Conservation (phyloP, 2,888 invertebrate species). For the Plagiodera versicolora region DNA sequence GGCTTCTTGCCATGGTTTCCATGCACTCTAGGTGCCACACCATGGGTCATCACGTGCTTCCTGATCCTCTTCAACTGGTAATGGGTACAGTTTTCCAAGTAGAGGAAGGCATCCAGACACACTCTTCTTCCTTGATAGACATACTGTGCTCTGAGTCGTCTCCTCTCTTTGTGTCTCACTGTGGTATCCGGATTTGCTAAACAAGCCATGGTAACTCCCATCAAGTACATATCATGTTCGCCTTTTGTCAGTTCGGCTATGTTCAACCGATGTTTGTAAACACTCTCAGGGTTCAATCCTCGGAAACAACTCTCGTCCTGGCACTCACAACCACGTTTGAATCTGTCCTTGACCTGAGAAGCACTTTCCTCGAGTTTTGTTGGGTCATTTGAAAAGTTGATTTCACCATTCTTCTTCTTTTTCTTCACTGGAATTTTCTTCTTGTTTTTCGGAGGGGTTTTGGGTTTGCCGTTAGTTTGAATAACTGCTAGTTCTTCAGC, state of each 20-base stretch:
- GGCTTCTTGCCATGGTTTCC: conserved; percentile 81
- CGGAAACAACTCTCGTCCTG: conserved; percentile 75
- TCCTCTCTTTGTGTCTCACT: conserved; percentile 70
- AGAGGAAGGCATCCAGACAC: conserved; percentile 76
- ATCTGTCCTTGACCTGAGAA: conserved; percentile 67
- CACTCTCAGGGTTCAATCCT: conserved; percentile 73
- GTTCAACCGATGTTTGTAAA: conserved; percentile 74
- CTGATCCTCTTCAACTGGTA: conserved; percentile 77
- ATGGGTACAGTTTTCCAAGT: conserved; percentile 78
- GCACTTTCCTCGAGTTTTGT: conserved; percentile 73
- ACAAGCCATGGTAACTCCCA: conserved; percentile 84
- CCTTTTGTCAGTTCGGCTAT: conserved; percentile 79
- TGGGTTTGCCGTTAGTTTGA: conserved; percentile 41
- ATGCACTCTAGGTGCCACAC: conserved; percentile 76
- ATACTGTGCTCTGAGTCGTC: conserved; percentile 73
- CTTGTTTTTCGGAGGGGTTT: conserved; percentile 55
- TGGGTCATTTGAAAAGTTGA: conserved; percentile 55
- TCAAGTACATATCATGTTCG: conserved; percentile 82
- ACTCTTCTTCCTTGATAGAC: conserved; percentile 78
- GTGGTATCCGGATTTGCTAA: conserved; percentile 74
- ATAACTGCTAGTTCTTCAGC: conserved; percentile 32
- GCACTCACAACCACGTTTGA: conserved; percentile 75
- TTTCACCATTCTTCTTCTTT: conserved; percentile 55
- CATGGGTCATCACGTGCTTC: conserved; percentile 78
- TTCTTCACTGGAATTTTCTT: conserved; percentile 56